Evolutionary conservation across 2,113 vertebrate genomes (phyloP).

Genomic region (Sceloporus undulatus): DNA sequence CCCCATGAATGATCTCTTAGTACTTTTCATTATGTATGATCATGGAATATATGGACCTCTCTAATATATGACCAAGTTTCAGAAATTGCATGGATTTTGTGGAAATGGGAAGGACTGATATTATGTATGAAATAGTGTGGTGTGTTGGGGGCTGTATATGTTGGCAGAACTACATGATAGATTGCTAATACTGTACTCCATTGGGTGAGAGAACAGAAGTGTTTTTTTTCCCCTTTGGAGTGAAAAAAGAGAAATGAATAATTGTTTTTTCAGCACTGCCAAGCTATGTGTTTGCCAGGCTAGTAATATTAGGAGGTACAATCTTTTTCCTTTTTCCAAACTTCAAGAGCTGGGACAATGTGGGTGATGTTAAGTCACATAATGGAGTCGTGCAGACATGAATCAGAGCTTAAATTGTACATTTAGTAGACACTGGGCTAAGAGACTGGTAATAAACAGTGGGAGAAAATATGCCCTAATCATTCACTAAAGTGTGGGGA

Average conservation of each 20-base stretch:
- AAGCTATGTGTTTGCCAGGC: not conserved
- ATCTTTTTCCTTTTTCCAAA: not conserved
- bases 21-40: constrained; percentile 6
- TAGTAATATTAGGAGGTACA: not conserved
- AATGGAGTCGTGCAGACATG: not conserved
- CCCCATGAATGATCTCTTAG: not conserved
- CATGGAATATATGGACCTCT: not conserved
- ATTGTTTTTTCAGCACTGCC: not conserved
- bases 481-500: not conserved
- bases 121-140: constrained; percentile 10
- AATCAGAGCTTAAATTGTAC: not conserved
- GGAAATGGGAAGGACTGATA: constrained; percentile 4
- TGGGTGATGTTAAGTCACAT: not conserved
- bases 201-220: not conserved
- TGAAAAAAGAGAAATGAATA: not conserved
- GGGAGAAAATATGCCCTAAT: not conserved
- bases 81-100: constrained; percentile 5
- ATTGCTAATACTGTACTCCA: not conserved
- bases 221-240: constrained; percentile 10
- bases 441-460: too few species aligned
- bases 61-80: constrained; percentile 23
- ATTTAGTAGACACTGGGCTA: not conserved
- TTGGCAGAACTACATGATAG: not conserved
- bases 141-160: not conserved
- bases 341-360: not conserved